phyloP scores from a whole-genome alignment of 1,140 invertebrate genomes.

The Drosophila varians region DNA sequence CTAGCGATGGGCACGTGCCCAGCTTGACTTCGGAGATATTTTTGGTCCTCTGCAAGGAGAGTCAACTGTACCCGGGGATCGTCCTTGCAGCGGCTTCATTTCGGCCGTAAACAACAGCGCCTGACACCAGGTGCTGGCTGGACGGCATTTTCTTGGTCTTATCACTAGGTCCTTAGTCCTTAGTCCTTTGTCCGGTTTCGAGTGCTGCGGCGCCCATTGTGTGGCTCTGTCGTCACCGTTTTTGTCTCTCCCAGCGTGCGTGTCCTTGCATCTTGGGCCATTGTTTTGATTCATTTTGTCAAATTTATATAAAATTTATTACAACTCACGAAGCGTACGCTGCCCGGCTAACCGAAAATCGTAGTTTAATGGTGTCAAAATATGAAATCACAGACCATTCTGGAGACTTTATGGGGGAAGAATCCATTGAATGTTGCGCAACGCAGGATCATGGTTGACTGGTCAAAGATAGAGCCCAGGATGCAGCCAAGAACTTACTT shows the following conservation, averaged over 20 bases:
- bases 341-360: conserved; percentile 44
- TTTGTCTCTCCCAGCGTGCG: conserved; percentile 44
- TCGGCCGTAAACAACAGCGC: conserved; percentile 26
- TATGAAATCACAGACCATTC: conserved; percentile 24
- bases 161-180: conserved; percentile 40
- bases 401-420: conserved; percentile 1
- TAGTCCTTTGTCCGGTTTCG: conserved; percentile 38
- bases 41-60: conserved; percentile 5
- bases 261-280: conserved; percentile 60
- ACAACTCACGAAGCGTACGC: conserved; percentile 45
- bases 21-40: conserved; percentile 30
- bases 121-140: conserved; percentile 47
- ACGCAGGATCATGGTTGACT: conserved; percentile 21
- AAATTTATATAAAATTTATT: conserved; percentile 81
- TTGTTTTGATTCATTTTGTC: conserved; percentile 78
- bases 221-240: conserved; percentile 32
- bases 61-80: conserved; percentile 25
- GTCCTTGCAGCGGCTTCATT: conserved; percentile 32
- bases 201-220: conserved; percentile 54
- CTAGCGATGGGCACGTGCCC: conserved; percentile 39
- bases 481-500: background rate
- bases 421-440: conserved; percentile 1
- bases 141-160: conserved; percentile 66
- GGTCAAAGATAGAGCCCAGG: conserved; percentile 25
- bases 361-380: conserved; percentile 72